Evolutionary conservation across 2,888 invertebrate genomes (phyloP), one percentile per base, ranked within the genome.

Genomic region (Hofmannophila pseudospretella): DNA sequence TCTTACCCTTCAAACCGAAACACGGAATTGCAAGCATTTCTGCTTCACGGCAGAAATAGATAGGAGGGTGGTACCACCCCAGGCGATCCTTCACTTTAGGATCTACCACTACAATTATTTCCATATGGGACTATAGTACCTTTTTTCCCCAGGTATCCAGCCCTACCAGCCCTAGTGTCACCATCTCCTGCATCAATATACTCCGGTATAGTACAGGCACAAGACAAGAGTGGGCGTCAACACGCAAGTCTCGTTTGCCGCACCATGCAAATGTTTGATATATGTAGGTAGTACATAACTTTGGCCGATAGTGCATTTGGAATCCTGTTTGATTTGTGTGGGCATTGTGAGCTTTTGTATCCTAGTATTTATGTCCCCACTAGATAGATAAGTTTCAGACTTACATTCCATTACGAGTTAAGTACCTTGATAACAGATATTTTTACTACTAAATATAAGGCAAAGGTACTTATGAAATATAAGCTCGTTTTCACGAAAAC

Each of bases 271-370:
- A 81, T 80, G 70, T 70, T 70, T 65, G 61, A 61, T 59, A 67
- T 67, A 70, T 66, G n/a, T n/a, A n/a, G n/a, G n/a, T n/a, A 67
- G 60, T 3, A 22, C 22, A 22, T 7, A 66, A 54, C 66, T 60
- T 61, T 62, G 67, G 53, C 59, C 62, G 76, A 75, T 72, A 76
- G 67, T 73, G 71, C 67, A 71, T 71, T 74, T 58, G 71, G 73
- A 73, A 74, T 77, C 72, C 76, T 74, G 77, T 74, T 75, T 75
- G 81, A 75, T 77, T 76, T 80, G 80, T 80, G 81, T 81, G 74
- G 77, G 79, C 71, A 79, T 76, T 77, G 72, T 75, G 56, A 57
- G 58, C 47, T 54, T 64, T 64, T 59, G 60, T 56, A 58, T 51
- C 51, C 48, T 53, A 52, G 48, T 45, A 43, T 39, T 32, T 36